Evolutionary conservation across 2,113 vertebrate genomes (phyloP).

Genomic region (Plectropomus leopardus): DNA sequence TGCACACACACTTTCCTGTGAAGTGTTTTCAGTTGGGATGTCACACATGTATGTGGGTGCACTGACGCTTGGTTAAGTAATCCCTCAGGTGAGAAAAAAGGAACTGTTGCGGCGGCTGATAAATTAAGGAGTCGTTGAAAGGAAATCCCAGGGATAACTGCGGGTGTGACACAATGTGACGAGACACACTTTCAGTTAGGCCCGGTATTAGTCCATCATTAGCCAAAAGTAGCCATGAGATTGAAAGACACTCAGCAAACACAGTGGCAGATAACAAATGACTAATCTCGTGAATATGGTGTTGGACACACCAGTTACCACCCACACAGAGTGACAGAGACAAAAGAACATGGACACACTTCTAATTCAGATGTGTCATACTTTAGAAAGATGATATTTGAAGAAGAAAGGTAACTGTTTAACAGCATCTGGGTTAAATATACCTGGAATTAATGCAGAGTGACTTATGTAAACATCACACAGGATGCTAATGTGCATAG

Average conservation of each 20-base stretch:
- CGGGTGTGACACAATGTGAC: constrained; percentile 51
- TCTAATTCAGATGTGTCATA: neutral
- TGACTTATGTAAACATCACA: neutral
- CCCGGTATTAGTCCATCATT: constrained; percentile 57
- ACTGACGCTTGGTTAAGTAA: constrained; percentile 53
- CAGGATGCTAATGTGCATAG: neutral
- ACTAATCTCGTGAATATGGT: constrained; percentile 61
- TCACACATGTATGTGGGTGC: constrained; percentile 24
- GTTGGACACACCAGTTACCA: constrained; percentile 49
- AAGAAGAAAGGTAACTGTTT: neutral
- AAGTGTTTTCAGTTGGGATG: constrained; percentile 50
- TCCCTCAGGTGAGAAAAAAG: constrained; percentile 63
- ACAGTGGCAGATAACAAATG: constrained; percentile 51
- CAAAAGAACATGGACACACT: neutral
- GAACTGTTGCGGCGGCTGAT: constrained; percentile 59
- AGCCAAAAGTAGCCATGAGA: constrained; percentile 45
- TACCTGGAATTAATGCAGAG: neutral
- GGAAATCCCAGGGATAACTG: constrained; percentile 77
- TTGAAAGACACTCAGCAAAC: constrained; percentile 59
- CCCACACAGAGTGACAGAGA: constrained; percentile 43
- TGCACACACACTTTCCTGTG: neutral
- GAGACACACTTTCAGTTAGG: constrained; percentile 68
- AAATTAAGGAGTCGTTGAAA: constrained; percentile 62
- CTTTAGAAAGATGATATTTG: neutral
- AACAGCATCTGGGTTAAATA: neutral